Base-by-base conservation (phyloP, 23 tunicate species). In the Corella eumyota region DNA sequence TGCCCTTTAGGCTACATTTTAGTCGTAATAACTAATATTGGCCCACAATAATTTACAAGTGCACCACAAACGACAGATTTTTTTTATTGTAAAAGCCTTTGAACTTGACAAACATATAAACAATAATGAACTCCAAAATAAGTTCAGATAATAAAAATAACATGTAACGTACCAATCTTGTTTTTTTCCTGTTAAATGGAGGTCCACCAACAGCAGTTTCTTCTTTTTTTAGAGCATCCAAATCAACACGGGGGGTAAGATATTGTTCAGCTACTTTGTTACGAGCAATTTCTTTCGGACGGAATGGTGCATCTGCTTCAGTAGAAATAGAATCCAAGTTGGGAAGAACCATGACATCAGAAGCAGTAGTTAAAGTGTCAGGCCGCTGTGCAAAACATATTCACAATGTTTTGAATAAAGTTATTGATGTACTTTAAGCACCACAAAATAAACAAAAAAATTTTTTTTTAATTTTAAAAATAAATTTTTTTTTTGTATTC, bases 171-270 rank as follows among this genome's bases (percentile, higher is more conserved):
- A 75, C 82, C 60, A 75, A 23, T 40, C 73, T 37, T 44, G 82
- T 75, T 34, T 58, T 66, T 36, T 66, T 75, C 30, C 82, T 46
- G 25, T 75, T 67, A 26, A 66, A 33, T 1, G 73, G 82, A 30
- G 82, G 82, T 17, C 72, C 72, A 3, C 82, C 82, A 20, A 57
- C 51, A 17, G 82, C 73, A 4, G 82, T 75, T 23, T 64, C 71
- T n/a, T 52, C 71, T 22, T 71, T 36, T 6, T n/a, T n/a, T n/a
- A n/a, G n/a, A n/a, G n/a, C n/a, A n/a, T n/a, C n/a, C n/a, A n/a
- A n/a, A n/a, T n/a, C n/a, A 30, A 3, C 4, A 68, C 51, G 27
- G 30, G 30, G 13, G 31, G 4, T 1, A 47, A 47, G 30, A 26
- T 45, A 2, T 36, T 61, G 44, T 13, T 34, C 40, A 36, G 30